phyloP scores from a whole-genome alignment of 2,888 invertebrate genomes.

The Pyralis farinalis region DNA sequence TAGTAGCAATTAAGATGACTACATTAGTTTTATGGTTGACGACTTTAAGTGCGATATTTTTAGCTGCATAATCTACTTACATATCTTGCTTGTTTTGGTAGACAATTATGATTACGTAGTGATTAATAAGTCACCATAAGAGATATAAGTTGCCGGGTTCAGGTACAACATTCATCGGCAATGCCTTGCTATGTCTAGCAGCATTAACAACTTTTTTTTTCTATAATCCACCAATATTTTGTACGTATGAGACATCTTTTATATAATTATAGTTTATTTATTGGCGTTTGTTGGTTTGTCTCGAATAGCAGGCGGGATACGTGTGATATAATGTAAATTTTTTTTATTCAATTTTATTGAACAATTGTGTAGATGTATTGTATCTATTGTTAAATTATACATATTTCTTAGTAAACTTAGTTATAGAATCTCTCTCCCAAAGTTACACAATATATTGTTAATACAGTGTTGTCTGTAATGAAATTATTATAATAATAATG shows the following conservation, averaged over 20 bases:
- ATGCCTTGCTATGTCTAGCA: background rate
- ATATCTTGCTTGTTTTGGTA: too few relatives aligned
- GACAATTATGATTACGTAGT: too few relatives aligned
- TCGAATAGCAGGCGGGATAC: slow-evolving; percentile 41
- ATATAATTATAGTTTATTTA: slow-evolving; percentile 37
- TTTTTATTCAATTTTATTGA: slow-evolving; percentile 51
- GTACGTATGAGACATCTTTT: slow-evolving; percentile 7
- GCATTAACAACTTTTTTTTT: background rate
- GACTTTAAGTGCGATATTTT: too few relatives aligned
- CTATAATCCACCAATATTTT: slow-evolving; percentile 35
- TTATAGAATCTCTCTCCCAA: slow-evolving; percentile 46
- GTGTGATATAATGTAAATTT: slow-evolving; percentile 75
- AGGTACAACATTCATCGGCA: background rate
- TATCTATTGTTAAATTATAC: slow-evolving; percentile 53
- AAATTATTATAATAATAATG: background rate
- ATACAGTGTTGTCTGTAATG: background rate
- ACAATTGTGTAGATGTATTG: slow-evolving; percentile 31
- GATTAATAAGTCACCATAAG: too few relatives aligned
- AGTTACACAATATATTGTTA: slow-evolving; percentile 51
- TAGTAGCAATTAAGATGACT: too few relatives aligned
- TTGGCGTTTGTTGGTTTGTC: slow-evolving; percentile 44
- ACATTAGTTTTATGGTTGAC: too few relatives aligned
- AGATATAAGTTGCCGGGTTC: too few relatives aligned
- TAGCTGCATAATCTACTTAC: too few relatives aligned
- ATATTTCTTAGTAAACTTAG: slow-evolving; percentile 16